Base-by-base conservation (phyloP, 2,888 invertebrate species). In the Conchocele bisecta region DNA sequence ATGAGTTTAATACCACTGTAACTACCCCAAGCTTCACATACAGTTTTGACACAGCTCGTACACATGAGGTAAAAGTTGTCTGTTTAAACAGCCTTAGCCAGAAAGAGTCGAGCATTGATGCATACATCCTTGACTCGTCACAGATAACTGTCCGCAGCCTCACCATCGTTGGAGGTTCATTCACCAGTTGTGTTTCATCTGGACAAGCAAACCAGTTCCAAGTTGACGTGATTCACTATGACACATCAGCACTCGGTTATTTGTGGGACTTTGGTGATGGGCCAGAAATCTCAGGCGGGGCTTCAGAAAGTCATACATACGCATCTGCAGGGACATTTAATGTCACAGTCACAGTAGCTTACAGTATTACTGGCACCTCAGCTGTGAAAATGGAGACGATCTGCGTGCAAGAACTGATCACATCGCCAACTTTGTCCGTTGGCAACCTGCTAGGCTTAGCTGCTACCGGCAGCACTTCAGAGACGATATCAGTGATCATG, bases 261-360 rank as follows among this genome's bases (percentile, higher is more conserved):
- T 64, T 66, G 20, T 83, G 78, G 75, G 26, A 70, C 33, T 83
- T 78, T 58, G 79, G 73, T 13, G 75, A 83, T 56, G 65, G 63
- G 9, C 24, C 13, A 7, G 22, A 31, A 4, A 1, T 26, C 1
- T 37, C 29, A 4, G 53, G 41, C 15, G 22, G 20, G 0, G 9
- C 51, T 17, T 29, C 26, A 29, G 22, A 9, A 20, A 22, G 48
- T 11, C 22, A 81, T 33, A 59, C 61, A 5, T 84, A 76, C 56
- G 48, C 46, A 11, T 28, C 46, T 9, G 54, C 81, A 5, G 79
- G 75, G 9, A 69, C 78, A 22, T 78, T 73, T 22, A 79, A 72
- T 31, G 31, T 86, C 7, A 59, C 42, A 13, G 70, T 83, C 3
- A 56, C 46, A 20, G 59, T 80, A 3, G 56, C 53, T 7, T 79